These are phyloP conservation scores for Tapirus indicus DNA, from an alignment of 2,797 vertebrate genomes.

Conservation along the genomic window DNA sequence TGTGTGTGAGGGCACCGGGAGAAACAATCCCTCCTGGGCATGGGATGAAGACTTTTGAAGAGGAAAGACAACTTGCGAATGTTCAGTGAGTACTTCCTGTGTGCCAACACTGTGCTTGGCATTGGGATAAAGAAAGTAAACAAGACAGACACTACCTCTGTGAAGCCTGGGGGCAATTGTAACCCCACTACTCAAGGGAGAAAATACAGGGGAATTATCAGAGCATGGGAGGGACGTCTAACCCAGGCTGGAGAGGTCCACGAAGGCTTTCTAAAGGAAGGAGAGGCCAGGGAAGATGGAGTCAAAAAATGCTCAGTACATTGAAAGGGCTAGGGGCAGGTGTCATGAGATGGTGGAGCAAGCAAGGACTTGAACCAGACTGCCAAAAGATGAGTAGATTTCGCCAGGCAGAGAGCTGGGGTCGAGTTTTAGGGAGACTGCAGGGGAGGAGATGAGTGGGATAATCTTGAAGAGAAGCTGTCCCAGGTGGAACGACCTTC, in stretches of 20 bases:
- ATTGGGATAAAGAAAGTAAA: not conserved
- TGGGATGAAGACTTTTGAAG: not conserved
- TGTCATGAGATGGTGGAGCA: not conserved
- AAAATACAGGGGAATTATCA: not conserved
- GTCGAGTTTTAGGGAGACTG: not conserved
- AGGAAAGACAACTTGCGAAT: not conserved
- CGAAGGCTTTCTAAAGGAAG: not conserved
- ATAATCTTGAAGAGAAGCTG: not conserved
- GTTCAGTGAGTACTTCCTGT: not conserved
- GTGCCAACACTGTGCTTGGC: not conserved
- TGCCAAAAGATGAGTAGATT: not conserved
- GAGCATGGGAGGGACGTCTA: not conserved
- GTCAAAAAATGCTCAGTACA: not conserved
- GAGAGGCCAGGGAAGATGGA: not conserved
- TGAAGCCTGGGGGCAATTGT: not conserved
- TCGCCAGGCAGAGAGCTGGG: not conserved
- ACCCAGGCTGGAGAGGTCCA: not conserved
- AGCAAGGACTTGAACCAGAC: not conserved
- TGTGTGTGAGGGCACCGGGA: not conserved
- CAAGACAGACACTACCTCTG: not conserved
- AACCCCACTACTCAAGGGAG: not conserved
- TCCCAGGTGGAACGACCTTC: not conserved
- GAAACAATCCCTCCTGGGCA: not conserved
- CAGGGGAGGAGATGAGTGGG: no score
- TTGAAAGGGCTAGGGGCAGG: not conserved